phyloP scores from a whole-genome alignment of 1,140 invertebrate genomes.

The Pogonomyrmex barbatus region DNA sequence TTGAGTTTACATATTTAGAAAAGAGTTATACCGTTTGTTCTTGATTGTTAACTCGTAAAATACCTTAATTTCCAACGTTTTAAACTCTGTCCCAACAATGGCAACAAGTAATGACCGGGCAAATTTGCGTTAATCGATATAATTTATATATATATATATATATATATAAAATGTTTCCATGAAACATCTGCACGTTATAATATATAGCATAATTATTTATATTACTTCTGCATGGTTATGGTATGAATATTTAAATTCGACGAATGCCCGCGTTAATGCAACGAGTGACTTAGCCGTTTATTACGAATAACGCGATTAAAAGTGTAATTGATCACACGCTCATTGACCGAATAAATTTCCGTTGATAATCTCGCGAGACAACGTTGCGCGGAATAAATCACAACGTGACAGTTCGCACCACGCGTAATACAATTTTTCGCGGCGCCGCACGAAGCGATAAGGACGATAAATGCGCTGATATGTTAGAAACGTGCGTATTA shows the following conservation, averaged over 20 bases:
- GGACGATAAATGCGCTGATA: constrained; percentile 62
- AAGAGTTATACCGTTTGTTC: background rate
- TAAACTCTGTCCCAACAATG: background rate
- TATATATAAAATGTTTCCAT: background rate
- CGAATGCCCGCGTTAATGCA: constrained; percentile 22
- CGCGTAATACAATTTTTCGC: constrained; percentile 59
- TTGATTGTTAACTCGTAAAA: background rate
- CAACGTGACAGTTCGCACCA: constrained; percentile 36
- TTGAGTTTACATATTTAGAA: background rate
- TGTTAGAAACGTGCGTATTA: constrained; percentile 49
- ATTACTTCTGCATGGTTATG: background rate
- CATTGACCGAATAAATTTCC: constrained; percentile 56
- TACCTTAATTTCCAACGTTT: background rate
- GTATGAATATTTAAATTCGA: constrained; percentile 42
- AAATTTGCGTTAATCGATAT: constrained; percentile 18
- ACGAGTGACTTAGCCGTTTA: constrained; percentile 44
- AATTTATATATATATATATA: constrained; percentile 43
- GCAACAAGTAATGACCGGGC: background rate
- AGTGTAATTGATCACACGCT: constrained; percentile 60
- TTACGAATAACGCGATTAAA: constrained; percentile 54
- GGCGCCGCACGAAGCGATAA: constrained; percentile 43
- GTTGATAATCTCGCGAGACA: constrained; percentile 59
- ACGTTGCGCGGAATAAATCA: constrained; percentile 53
- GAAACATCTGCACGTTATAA: background rate
- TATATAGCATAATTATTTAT: constrained; percentile 19